Evolutionary conservation across 2,113 vertebrate species (phyloP).

Genomic region (Odontophorus gujanensis): DNA sequence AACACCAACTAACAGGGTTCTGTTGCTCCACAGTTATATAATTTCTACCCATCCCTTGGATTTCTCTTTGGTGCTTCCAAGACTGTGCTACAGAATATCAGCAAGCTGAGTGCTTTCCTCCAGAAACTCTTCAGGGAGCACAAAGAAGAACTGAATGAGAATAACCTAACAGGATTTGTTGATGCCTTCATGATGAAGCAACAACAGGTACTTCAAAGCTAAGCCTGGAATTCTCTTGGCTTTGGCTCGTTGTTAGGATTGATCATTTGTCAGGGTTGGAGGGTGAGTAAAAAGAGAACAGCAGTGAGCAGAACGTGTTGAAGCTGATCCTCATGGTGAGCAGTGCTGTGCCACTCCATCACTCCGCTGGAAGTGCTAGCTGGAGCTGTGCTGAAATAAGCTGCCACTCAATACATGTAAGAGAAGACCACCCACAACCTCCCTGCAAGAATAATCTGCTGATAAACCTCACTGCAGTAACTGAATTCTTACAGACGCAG

Average conservation of each 20-base stretch:
- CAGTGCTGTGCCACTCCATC: neutral
- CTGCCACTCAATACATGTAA: neutral
- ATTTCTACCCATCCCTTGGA: constrained; percentile 71
- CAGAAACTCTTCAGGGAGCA: constrained; percentile 57
- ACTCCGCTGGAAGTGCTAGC: neutral
- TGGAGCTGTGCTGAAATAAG: neutral
- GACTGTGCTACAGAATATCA: constrained; percentile 30
- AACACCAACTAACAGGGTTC: neutral
- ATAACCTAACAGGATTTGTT: constrained; percentile 73
- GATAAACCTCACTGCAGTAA: neutral
- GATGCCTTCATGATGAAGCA: constrained; percentile 76
- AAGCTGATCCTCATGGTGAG: neutral
- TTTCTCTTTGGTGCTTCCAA: constrained; percentile 64
- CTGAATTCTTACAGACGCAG: neutral
- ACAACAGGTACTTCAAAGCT: constrained; percentile 59
- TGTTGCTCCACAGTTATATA: constrained; percentile 66
- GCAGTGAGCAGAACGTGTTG: neutral
- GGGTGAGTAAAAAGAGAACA: neutral
- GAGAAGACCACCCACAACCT: neutral
- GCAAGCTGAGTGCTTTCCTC: constrained; percentile 9
- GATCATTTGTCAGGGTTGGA: neutral
- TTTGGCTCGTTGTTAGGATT: neutral
- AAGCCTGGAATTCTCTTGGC: neutral
- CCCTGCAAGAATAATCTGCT: neutral
- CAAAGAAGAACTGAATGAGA: constrained; percentile 55